Conservation (phyloP, 2,113 vertebrate species). For the Zingel zingel region DNA sequence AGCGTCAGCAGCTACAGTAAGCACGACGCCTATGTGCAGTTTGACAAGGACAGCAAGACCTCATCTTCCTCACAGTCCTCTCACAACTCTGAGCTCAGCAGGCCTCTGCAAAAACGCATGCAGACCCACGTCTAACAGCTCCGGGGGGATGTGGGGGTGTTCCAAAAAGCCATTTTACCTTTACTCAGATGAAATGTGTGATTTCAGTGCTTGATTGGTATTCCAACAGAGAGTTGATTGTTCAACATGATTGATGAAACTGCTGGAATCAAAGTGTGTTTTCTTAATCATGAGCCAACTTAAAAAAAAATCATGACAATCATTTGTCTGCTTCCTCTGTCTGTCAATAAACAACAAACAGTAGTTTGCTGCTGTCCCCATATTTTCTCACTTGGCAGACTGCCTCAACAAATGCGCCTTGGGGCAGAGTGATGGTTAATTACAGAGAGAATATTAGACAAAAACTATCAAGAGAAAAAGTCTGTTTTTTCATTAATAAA, state of each 20-base stretch:
- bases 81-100: conserved; percentile 97
- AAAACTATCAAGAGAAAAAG: neutral
- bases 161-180: conserved; percentile 11
- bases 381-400: neutral
- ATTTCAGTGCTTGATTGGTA: neutral
- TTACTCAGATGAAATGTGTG: neutral
- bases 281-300: neutral
- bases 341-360: neutral
- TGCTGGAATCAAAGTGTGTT: neutral
- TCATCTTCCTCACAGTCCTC: conserved; percentile 97
- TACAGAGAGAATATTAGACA: neutral
- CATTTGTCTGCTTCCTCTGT: conserved; percentile 1
- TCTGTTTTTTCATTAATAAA: too few relatives aligned
- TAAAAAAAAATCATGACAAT: neutral
- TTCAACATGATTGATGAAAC: neutral
- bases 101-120: conserved; percentile 98
- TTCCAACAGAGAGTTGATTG: neutral
- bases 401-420: neutral
- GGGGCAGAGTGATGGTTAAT: neutral
- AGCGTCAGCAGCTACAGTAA: conserved; percentile 98
- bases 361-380: neutral
- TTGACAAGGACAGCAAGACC: conserved; percentile 99
- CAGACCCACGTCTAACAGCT: conserved; percentile 96
- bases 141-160: neutral
- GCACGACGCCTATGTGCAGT: conserved; percentile 96